Evolutionary conservation across 2,888 invertebrate genomes (phyloP).

Genomic region (Ommatoiulus sabulosus): DNA sequence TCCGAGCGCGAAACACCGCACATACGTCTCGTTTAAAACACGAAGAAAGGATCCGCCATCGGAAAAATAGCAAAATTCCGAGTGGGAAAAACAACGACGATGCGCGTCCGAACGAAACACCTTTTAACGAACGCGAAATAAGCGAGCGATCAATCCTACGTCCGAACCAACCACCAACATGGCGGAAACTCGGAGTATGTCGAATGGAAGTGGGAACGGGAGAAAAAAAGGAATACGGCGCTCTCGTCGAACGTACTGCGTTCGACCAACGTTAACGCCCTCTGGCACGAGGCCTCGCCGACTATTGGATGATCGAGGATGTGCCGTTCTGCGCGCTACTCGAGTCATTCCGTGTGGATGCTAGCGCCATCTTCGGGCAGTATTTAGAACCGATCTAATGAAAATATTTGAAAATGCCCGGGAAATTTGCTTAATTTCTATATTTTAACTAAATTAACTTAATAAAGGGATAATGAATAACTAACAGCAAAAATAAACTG

Average conservation of each 20-base stretch:
- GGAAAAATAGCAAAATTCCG: neutral
- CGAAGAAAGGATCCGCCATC: constrained; percentile 20
- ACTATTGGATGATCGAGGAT: neutral
- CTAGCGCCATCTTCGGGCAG: neutral
- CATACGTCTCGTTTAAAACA: neutral
- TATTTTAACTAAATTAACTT: too few species aligned
- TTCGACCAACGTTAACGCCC: neutral
- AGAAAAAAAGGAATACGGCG: neutral
- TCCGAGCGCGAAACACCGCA: neutral
- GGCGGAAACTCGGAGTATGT: too few species aligned
- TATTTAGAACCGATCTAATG: neutral
- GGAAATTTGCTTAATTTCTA: too few species aligned
- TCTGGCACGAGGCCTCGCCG: neutral
- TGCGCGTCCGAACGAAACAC: neutral
- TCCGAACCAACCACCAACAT: constrained; percentile 26
- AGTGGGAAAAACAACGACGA: neutral
- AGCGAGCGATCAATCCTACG: neutral
- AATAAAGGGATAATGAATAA: too few species aligned
- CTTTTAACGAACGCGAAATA: neutral
- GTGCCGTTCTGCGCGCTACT: neutral
- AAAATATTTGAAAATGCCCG: neutral
- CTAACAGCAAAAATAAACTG: too few species aligned
- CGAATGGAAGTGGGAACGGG: too few species aligned
- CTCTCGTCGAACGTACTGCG: neutral
- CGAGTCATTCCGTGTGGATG: neutral